Percentiles rank a stretch among this genome's conserved stretches.
These are phyloP conservation scores for Nebria salina DNA, from an alignment of 2,888 invertebrate species.

Conservation along the genomic window DNA sequence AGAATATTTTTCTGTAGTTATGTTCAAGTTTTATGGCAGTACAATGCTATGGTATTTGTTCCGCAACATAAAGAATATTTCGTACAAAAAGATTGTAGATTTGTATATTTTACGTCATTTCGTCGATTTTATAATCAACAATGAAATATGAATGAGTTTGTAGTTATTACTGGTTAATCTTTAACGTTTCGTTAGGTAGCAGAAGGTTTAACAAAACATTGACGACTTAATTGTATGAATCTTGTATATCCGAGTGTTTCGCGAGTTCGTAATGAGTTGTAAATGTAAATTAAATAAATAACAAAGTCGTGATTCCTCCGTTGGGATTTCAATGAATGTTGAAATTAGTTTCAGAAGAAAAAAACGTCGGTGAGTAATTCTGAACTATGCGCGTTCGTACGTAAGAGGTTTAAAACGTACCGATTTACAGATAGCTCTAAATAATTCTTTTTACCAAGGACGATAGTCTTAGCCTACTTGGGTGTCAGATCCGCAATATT, in stretches of 20 bases:
- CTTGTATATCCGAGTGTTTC: background rate
- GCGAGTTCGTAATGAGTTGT: conserved; percentile 38
- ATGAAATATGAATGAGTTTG: too few species aligned
- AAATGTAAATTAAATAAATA: conserved; percentile 44
- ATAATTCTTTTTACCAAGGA: background rate
- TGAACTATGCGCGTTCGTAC: background rate
- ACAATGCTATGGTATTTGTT: background rate
- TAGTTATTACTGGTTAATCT: too few species aligned
- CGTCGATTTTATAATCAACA: too few species aligned
- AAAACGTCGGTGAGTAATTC: background rate
- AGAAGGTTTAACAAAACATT: background rate
- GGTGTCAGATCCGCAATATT: conserved; percentile 3
- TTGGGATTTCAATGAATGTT: conserved; percentile 40
- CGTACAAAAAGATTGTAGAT: background rate
- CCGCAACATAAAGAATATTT: background rate
- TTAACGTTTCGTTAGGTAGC: background rate
- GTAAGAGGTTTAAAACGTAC: too few species aligned
- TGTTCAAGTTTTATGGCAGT: background rate
- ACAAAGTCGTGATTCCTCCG: conserved; percentile 42
- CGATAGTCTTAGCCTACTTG: background rate
- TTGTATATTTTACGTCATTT: too few species aligned
- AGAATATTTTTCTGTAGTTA: background rate
- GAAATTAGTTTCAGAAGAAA: conserved; percentile 36
- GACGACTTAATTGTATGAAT: background rate
- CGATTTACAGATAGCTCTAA: background rate